Evolutionary conservation across 2,113 vertebrate genomes (phyloP).

Genomic region (Psophia crepitans): DNA sequence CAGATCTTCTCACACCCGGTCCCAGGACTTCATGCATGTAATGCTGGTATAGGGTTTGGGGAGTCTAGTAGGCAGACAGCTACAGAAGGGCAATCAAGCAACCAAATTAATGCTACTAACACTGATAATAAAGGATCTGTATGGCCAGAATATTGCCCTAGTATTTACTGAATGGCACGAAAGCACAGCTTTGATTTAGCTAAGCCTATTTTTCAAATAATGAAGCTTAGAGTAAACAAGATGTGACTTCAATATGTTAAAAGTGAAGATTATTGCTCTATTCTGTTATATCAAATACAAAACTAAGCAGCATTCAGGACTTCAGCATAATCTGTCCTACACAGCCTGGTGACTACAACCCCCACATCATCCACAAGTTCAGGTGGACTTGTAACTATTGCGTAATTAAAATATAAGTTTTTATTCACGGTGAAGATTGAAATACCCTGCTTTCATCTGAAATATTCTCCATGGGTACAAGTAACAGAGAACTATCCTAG

Average conservation of each 20-base stretch:
- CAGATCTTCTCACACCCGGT: not conserved
- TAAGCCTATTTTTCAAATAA: slow-evolving; percentile 1
- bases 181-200: slow-evolving; percentile 11
- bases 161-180: not conserved
- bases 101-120: not conserved
- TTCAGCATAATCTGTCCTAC: not conserved
- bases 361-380: not conserved
- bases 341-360: not conserved
- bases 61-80: not conserved
- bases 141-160: not conserved
- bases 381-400: not conserved
- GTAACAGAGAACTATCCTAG: not conserved
- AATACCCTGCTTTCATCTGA: not conserved
- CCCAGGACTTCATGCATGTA: not conserved
- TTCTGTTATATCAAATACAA: not conserved
- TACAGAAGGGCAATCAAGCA: not conserved
- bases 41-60: not conserved
- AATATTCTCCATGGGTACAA: not conserved
- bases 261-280: not conserved
- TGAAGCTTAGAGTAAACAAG: not conserved
- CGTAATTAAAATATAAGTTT: not conserved
- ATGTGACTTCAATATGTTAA: not conserved
- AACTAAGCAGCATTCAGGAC: not conserved
- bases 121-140: not conserved
- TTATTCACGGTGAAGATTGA: not conserved